These are phyloP conservation scores for Xylocopa sonorina DNA, from an alignment of 1,140 invertebrate genomes.

Conservation along the genomic window DNA sequence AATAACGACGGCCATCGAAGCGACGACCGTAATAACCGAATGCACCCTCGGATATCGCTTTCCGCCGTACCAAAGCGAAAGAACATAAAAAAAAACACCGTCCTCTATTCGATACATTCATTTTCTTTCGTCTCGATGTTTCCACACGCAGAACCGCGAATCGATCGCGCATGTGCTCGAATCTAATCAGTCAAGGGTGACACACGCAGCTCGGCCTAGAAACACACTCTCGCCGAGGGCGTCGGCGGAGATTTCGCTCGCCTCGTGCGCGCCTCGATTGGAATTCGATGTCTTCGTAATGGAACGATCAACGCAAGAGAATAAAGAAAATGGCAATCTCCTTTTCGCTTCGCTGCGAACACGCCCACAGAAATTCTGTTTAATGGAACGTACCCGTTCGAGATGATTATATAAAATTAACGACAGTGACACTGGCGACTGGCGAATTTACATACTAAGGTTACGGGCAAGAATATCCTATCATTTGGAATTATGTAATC, in stretches of 20 bases:
- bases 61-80: background rate
- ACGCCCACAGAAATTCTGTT: no score
- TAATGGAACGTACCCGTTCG: background rate
- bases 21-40: background rate
- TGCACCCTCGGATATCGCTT: background rate
- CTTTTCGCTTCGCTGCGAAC: no score
- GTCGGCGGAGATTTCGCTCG: slow-evolving; percentile 2
- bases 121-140: no score
- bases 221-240: slow-evolving; percentile 6
- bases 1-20: slow-evolving; percentile 33
- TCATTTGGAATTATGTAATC: background rate
- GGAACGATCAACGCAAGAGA: background rate
- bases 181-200: slow-evolving; percentile 65
- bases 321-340: background rate
- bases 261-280: no score
- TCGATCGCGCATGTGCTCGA: slow-evolving; percentile 55
- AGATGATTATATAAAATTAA: background rate
- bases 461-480: background rate
- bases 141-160: slow-evolving; percentile 23
- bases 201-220: slow-evolving; percentile 21
- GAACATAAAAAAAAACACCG: background rate
- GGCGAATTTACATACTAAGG: background rate
- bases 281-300: background rate
- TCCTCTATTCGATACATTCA: no score
- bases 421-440: background rate